A percentile compares a stretch with the other conserved stretches of the same genome.
Conservation (phyloP, 2,888 invertebrate genomes). For the Hybos culiciformis region DNA sequence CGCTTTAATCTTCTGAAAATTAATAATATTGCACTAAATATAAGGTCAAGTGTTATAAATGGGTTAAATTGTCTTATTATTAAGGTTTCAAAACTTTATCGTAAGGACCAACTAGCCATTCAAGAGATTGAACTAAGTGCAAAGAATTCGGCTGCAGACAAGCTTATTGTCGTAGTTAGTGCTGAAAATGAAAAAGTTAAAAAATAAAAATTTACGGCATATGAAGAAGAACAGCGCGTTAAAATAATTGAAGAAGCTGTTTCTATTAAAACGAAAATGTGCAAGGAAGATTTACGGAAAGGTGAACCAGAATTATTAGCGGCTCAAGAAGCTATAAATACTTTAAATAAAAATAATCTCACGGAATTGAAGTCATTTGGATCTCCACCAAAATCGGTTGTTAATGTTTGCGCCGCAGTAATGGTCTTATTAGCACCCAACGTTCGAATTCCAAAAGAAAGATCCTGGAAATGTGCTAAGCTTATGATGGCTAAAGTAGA, state of each 20-base stretch:
- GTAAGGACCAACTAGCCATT: conserved; percentile 39
- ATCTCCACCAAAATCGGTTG: conserved; percentile 81
- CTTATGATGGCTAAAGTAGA: conserved; percentile 82
- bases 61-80: no score
- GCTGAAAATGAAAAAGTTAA: conserved; percentile 87
- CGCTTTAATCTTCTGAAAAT: no score
- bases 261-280: conserved; percentile 69
- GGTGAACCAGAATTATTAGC: conserved; percentile 86
- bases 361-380: conserved; percentile 93
- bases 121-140: conserved; percentile 75
- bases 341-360: conserved; percentile 87
- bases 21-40: no score
- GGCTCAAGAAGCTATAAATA: conserved; percentile 65
- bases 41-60: no score
- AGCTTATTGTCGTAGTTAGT: conserved; percentile 74
- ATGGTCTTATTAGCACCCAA: conserved; percentile 69
- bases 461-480: conserved; percentile 89
- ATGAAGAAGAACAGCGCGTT: conserved; percentile 83
- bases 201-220: conserved; percentile 66
- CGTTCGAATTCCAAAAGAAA: conserved; percentile 80
- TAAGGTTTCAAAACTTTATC: no score
- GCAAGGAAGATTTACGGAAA: conserved; percentile 78
- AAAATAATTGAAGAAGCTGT: conserved; percentile 83
- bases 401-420: conserved; percentile 77
- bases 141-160: conserved; percentile 85